Percentiles rank a stretch among this genome's conserved stretches.
Conservation (phyloP, 2,888 invertebrate genomes). For the Caenorhabditis becei region DNA sequence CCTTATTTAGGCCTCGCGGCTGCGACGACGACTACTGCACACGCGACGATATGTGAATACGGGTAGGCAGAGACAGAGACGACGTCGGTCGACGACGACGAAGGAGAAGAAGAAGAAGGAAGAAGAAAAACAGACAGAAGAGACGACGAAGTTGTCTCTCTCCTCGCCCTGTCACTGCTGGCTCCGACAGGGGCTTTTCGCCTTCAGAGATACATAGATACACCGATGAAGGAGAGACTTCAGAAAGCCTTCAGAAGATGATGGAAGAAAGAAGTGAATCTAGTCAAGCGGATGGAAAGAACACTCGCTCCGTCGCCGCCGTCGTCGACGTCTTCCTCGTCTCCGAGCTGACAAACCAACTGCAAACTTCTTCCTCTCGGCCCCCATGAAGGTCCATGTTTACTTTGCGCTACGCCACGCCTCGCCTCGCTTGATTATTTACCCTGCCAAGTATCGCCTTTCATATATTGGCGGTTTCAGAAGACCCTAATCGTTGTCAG, state of each 20-base stretch:
- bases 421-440: constrained; percentile 51
- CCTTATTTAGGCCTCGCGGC: constrained; percentile 53
- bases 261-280: constrained; percentile 32
- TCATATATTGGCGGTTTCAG: constrained; percentile 40
- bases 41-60: constrained; percentile 54
- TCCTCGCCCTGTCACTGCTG: constrained; percentile 1
- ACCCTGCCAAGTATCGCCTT: constrained; percentile 50
- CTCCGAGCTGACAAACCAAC: constrained; percentile 8
- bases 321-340: constrained; percentile 6
- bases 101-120: constrained; percentile 23
- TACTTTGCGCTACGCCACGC: constrained; percentile 50
- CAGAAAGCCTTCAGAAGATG: constrained; percentile 29
- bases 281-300: constrained; percentile 54
- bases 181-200: constrained; percentile 23
- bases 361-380: constrained; percentile 6
- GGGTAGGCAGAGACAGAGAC: constrained; percentile 32
- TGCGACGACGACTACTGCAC: constrained; percentile 47
- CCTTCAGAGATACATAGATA: constrained; percentile 15
- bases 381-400: constrained; percentile 38
- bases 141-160: constrained; percentile 6
- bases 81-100: constrained; percentile 17
- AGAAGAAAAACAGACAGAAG: constrained; percentile 24
- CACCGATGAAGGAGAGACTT: constrained; percentile 26
- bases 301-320: constrained; percentile 20
- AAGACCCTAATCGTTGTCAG: constrained; percentile 7